Conservation (phyloP, 2,797 vertebrate species). For the Tragelaphus eurycerus region DNA sequence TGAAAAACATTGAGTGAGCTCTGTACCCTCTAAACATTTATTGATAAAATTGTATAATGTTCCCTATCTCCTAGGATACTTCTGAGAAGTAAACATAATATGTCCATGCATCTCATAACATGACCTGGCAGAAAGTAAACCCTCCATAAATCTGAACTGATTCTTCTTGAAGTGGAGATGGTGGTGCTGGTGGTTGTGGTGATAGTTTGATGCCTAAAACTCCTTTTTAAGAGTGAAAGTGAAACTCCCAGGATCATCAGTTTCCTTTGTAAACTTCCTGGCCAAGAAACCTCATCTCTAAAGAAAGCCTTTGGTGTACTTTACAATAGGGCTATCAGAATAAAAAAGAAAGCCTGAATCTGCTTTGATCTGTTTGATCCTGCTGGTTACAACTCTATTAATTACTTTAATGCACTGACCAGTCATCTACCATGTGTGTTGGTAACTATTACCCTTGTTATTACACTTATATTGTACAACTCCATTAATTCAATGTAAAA, state of each 20-base stretch:
- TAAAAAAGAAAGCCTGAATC: background rate
- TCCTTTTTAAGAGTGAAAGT: background rate
- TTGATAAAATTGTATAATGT: background rate
- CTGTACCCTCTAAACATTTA: background rate
- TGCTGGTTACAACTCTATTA: background rate
- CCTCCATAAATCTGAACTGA: background rate
- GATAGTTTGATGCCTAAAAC: background rate
- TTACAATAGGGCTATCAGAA: background rate
- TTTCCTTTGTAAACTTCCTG: background rate
- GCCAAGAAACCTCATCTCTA: background rate
- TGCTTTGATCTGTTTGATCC: background rate
- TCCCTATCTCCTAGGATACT: background rate
- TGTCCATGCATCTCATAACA: background rate
- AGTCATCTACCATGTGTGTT: background rate
- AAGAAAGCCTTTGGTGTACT: background rate
- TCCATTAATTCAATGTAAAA: background rate
- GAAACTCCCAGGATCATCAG: background rate
- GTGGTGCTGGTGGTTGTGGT: background rate
- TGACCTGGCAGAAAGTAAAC: background rate
- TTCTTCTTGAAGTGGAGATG: background rate
- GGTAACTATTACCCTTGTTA: background rate
- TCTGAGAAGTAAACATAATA: background rate
- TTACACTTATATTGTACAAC: background rate
- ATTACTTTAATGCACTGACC: background rate
- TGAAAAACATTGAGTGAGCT: background rate